These are phyloP conservation scores for Eulemur rufifrons DNA, from an alignment of 2,113 vertebrate species.

Conservation along the genomic window DNA sequence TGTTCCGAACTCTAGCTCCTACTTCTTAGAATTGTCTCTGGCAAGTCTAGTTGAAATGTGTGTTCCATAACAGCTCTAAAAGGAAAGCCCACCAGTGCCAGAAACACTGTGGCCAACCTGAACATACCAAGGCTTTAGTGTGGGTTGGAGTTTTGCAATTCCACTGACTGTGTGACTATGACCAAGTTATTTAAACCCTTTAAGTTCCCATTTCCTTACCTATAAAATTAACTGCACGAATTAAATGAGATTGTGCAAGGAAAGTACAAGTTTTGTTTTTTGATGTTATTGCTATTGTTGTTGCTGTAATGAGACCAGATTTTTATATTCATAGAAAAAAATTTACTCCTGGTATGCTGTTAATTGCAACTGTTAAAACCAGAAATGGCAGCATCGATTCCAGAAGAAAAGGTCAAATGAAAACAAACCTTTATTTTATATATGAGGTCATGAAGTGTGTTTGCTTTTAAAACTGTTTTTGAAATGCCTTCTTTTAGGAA, in stretches of 20 bases:
- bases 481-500: neutral
- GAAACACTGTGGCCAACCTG: neutral
- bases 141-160: neutral
- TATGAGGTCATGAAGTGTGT: neutral
- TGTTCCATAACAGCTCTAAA: neutral
- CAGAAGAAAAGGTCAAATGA: conserved; percentile 18
- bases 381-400: neutral
- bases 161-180: neutral
- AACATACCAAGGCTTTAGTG: rapidly evolving
- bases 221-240: conserved; percentile 12
- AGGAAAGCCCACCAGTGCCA: neutral
- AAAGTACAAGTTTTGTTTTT: conserved; percentile 28
- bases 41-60: neutral
- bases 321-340: conserved; percentile 22
- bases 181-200: neutral
- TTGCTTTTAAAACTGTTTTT: conserved; percentile 49
- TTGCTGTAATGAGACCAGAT: conserved; percentile 6
- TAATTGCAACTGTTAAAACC: neutral
- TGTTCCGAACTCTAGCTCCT: rapidly evolving
- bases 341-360: neutral
- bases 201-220: neutral
- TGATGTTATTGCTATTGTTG: neutral
- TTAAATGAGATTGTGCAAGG: conserved; percentile 19
- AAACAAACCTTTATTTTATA: neutral
- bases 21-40: neutral